Conservation (phyloP, 1,140 invertebrate genomes). For the Dreissena rostriformis region DNA sequence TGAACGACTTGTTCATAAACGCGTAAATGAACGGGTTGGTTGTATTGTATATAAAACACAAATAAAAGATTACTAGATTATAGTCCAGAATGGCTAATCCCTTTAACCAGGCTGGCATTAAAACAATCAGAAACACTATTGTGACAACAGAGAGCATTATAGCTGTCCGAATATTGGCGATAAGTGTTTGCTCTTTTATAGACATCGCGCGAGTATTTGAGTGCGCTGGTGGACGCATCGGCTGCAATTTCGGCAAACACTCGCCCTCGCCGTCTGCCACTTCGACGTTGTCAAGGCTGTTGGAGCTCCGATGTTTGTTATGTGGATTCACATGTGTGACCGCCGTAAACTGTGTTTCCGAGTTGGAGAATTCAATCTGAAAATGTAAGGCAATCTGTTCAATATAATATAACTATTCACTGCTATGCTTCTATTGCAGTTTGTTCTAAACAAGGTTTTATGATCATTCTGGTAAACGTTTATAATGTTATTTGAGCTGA, state of each 20-base stretch:
- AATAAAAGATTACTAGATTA: constrained; percentile 71
- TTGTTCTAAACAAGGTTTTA: background rate
- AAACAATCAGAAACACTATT: constrained; percentile 74
- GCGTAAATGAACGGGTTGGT: constrained; percentile 78
- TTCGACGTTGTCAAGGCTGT: background rate
- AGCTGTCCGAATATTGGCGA: constrained; percentile 77
- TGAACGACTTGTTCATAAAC: constrained; percentile 77
- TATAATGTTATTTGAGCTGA: background rate
- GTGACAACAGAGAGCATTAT: constrained; percentile 77
- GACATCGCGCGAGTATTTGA: constrained; percentile 13
- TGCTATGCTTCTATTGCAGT: background rate
- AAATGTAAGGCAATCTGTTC: background rate
- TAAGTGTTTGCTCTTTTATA: constrained; percentile 63
- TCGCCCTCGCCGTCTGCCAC: constrained; percentile 16
- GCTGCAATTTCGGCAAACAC: constrained; percentile 9
- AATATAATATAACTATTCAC: background rate
- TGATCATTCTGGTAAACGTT: background rate
- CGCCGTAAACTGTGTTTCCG: constrained; percentile 46
- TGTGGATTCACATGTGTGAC: constrained; percentile 50
- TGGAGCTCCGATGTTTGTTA: too few relatives aligned
- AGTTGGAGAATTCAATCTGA: constrained; percentile 36
- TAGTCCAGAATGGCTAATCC: constrained; percentile 59
- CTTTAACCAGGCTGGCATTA: constrained; percentile 75
- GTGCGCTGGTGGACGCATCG: constrained; percentile 12
- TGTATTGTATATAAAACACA: constrained; percentile 76